These are phyloP conservation scores for Eira barbara DNA, from an alignment of 2,113 vertebrate species.

Conservation along the genomic window DNA sequence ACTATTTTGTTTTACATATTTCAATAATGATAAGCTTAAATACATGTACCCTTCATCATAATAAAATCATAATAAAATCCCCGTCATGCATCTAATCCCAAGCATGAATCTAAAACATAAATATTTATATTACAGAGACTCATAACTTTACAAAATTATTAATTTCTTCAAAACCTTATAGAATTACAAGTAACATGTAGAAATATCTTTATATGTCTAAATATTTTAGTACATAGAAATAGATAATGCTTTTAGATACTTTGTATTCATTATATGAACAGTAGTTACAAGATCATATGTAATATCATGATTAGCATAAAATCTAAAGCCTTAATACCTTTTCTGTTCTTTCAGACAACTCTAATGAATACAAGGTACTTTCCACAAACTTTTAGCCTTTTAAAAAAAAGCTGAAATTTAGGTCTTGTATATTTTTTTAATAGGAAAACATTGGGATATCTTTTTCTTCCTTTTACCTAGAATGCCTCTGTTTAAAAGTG, in stretches of 20 bases:
- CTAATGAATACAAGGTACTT: constrained; percentile 10
- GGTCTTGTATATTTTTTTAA: background rate
- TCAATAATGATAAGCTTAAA: background rate
- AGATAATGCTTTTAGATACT: constrained; percentile 25
- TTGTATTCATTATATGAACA: constrained; percentile 44
- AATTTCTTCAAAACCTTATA: constrained; percentile 35
- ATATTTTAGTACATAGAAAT: constrained; percentile 48
- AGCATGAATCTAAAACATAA: background rate
- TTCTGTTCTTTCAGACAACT: constrained; percentile 15
- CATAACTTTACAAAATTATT: constrained; percentile 39
- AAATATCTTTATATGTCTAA: constrained; percentile 23
- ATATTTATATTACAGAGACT: constrained; percentile 32
- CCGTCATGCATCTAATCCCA: too few species aligned
- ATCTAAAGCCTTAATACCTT: constrained; percentile 8
- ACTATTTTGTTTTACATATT: background rate
- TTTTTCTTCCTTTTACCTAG: background rate
- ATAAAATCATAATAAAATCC: constrained; percentile 38
- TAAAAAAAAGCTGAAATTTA: background rate
- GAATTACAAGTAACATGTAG: constrained; percentile 53
- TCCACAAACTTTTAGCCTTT: background rate
- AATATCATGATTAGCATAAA: constrained; percentile 38
- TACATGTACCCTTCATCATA: background rate
- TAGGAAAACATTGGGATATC: background rate
- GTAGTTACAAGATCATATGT: constrained; percentile 23
- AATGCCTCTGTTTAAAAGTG: constrained; percentile 36